These are phyloP conservation scores for Bradypus variegatus DNA, from an alignment of 2,797 vertebrate genomes.

Conservation along the genomic window DNA sequence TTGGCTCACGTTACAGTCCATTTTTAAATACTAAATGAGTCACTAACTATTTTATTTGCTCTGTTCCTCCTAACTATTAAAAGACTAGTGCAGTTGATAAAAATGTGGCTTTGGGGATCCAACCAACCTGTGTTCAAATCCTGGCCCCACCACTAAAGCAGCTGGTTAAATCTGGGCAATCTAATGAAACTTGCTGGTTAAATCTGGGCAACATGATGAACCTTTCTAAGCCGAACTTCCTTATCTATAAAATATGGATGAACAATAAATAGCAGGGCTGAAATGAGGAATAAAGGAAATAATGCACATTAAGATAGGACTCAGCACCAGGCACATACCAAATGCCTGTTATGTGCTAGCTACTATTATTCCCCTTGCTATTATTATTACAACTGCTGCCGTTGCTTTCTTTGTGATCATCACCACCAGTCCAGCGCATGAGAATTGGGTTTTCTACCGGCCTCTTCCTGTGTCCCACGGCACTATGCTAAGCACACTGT, in stretches of 20 bases:
- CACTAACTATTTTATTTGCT: accelerated
- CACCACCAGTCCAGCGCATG: accelerated
- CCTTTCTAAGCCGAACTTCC: background rate
- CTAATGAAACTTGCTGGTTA: no score
- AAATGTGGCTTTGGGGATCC: background rate
- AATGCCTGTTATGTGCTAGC: no score
- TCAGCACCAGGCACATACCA: accelerated
- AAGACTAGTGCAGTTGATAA: background rate
- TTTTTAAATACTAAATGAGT: no score
- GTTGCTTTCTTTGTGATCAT: accelerated
- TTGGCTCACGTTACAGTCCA: accelerated
- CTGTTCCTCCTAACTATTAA: background rate
- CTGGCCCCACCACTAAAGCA: background rate
- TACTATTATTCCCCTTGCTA: accelerated
- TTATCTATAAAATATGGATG: background rate
- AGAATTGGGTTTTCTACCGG: accelerated
- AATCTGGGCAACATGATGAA: background rate
- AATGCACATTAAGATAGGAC: background rate
- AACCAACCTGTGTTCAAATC: background rate
- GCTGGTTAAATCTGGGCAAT: background rate
- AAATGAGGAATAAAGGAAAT: background rate
- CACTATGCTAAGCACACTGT: accelerated
- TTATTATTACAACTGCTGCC: accelerated
- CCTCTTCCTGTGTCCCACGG: background rate
- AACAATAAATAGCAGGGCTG: background rate